Evolutionary conservation across 1,140 invertebrate genomes (phyloP).

Genomic region (Rhagoletis pomonella): DNA sequence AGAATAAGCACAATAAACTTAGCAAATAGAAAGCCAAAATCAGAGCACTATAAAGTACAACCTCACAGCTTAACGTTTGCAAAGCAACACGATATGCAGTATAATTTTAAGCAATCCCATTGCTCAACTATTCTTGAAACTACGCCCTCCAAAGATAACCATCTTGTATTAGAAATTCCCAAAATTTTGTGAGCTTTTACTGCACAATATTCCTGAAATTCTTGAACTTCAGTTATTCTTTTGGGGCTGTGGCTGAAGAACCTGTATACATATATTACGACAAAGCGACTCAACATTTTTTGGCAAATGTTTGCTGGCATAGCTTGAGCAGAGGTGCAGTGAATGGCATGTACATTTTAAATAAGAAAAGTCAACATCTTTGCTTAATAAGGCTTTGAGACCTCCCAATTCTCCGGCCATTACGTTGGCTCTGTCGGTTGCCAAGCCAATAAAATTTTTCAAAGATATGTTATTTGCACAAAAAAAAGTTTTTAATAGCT

Average conservation of each 20-base stretch:
- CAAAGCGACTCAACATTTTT: neutral
- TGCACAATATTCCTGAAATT: conserved; percentile 62
- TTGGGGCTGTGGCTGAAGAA: conserved; percentile 5
- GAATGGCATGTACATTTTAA: neutral
- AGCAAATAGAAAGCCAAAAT: too few relatives aligned
- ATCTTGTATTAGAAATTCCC: conserved; percentile 60
- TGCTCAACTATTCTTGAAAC: neutral
- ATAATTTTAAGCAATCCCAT: conserved; percentile 13
- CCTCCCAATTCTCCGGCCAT: conserved; percentile 49
- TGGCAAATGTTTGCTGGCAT: neutral
- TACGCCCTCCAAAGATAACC: conserved; percentile 58
- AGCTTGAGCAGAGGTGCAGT: too few relatives aligned
- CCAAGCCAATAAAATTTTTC: conserved; percentile 56
- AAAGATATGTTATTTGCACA: conserved; percentile 12
- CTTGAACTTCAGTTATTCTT: conserved; percentile 54
- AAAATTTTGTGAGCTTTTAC: conserved; percentile 62
- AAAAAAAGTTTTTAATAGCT: neutral
- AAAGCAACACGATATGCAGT: neutral
- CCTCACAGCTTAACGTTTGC: too few relatives aligned
- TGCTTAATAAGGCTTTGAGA: conserved; percentile 12
- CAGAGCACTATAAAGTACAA: too few relatives aligned
- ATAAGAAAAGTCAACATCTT: conserved; percentile 12
- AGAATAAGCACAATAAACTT: too few relatives aligned
- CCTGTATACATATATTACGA: neutral
- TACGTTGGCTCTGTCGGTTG: conserved; percentile 50